Base-by-base conservation (phyloP, 1,140 invertebrate species). In the Calosoma granatense region DNA sequence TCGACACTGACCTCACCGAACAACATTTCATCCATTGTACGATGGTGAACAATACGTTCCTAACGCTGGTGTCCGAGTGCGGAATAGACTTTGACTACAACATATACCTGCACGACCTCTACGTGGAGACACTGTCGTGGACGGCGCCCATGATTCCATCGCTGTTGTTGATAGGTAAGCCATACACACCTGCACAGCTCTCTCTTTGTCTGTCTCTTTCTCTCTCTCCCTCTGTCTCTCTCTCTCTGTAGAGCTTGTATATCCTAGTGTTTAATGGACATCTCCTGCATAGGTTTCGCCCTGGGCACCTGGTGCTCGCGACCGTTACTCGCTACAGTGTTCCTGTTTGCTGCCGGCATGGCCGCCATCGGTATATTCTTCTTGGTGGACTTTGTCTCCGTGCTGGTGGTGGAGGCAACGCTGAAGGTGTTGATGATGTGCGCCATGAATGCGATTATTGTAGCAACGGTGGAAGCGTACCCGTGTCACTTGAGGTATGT, bases 1-100 rank as follows among this genome's bases (percentile, higher is more conserved):
- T 78, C 36, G 76, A 78, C 64, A 78, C 75, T 3, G 76, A 79
- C 66, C 59, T 79, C 21, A 74, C 72, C 1, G 62, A 67, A 4
- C 70, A 75, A 59, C 70, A 71, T 55, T 79, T 78, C 60, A 67
- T 70, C 20, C 71, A 72, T 56, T 77, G 76, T 58, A 67, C 55
- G 26, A 58, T 77, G 61, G 63, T 67, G 22, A 78, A 79, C 63
- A 78, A 76, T 60, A 77, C 76, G 9, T 68, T 71, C 54, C 51
- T 71, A 20, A 65, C 68, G 6, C 57, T 72, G 11, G 63, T 67
- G 14, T 61, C 65, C 4, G 65, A 65, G 12, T 74, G 72, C 59
- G 58, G 59, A 0, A 59, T 67, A 14, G 69, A 72, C 61, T 71
- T 73, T 43, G 72, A 74, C 54, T 72, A 70, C 56, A 74, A 72